Evolutionary conservation across 2,888 invertebrate genomes (phyloP).

Genomic region (Xestia rhomboidea): DNA sequence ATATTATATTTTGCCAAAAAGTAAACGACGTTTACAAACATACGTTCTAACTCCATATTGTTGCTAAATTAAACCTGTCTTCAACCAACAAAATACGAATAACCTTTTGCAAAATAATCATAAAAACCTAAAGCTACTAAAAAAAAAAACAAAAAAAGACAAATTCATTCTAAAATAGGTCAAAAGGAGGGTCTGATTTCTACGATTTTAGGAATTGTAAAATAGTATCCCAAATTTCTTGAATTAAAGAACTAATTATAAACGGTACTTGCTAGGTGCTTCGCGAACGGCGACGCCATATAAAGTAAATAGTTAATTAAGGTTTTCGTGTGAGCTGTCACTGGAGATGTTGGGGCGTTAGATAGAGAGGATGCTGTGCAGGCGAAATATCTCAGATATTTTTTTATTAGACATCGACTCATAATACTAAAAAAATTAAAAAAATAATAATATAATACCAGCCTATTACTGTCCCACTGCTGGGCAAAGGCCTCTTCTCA

Average conservation of each 20-base stretch:
- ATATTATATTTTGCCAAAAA: neutral
- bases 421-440: too few species aligned
- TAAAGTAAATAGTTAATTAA: conserved; percentile 54
- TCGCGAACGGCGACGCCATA: conserved; percentile 13
- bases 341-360: conserved; percentile 7
- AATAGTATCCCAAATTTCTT: neutral
- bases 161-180: neutral
- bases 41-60: neutral
- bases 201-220: neutral
- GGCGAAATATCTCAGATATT: neutral
- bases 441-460: too few species aligned
- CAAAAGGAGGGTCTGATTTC: neutral
- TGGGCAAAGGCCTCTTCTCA: too few species aligned
- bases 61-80: conserved; percentile 10
- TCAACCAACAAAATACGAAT: neutral
- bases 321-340: conserved; percentile 39
- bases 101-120: neutral
- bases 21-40: too few species aligned
- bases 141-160: neutral
- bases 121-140: neutral
- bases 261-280: conserved; percentile 26
- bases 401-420: neutral
- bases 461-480: too few species aligned
- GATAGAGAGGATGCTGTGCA: neutral
- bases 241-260: conserved; percentile 48